Conservation (phyloP, 2,888 invertebrate species). For the Scaeva pyrastri region DNA sequence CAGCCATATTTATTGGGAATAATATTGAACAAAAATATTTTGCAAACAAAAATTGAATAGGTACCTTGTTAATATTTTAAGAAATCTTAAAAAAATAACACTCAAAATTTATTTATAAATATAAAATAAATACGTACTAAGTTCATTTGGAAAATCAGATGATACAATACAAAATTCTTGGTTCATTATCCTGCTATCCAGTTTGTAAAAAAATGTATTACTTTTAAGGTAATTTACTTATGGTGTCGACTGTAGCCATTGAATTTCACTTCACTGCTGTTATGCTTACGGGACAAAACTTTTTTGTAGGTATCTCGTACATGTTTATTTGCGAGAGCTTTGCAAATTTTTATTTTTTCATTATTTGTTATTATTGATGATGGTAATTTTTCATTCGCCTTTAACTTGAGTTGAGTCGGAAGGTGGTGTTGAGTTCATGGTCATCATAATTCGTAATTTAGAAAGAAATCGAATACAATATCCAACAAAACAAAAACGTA, state of each 20-base stretch:
- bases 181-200: too few species aligned
- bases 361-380: slow-evolving; percentile 25
- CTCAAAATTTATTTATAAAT: too few species aligned
- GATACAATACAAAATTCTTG: too few species aligned
- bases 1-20: too few species aligned
- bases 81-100: too few species aligned
- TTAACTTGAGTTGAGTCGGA: slow-evolving; percentile 50
- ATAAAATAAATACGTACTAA: too few species aligned
- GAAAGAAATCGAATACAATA: slow-evolving; percentile 73
- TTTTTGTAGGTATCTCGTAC: slow-evolving; percentile 23
- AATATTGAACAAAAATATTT: too few species aligned
- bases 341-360: slow-evolving; percentile 49
- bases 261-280: slow-evolving; percentile 34
- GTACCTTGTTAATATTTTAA: too few species aligned
- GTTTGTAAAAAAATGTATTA: too few species aligned
- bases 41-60: too few species aligned
- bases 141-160: too few species aligned
- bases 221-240: background rate
- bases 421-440: slow-evolving; percentile 62
- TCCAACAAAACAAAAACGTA: slow-evolving; percentile 12
- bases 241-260: background rate
- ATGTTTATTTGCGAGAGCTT: slow-evolving; percentile 69
- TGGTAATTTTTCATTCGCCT: slow-evolving; percentile 49
- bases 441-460: slow-evolving; percentile 59
- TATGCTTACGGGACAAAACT: slow-evolving; percentile 41